Evolutionary conservation across 2,113 vertebrate species (phyloP).

Genomic region (Oxyura jamaicensis): DNA sequence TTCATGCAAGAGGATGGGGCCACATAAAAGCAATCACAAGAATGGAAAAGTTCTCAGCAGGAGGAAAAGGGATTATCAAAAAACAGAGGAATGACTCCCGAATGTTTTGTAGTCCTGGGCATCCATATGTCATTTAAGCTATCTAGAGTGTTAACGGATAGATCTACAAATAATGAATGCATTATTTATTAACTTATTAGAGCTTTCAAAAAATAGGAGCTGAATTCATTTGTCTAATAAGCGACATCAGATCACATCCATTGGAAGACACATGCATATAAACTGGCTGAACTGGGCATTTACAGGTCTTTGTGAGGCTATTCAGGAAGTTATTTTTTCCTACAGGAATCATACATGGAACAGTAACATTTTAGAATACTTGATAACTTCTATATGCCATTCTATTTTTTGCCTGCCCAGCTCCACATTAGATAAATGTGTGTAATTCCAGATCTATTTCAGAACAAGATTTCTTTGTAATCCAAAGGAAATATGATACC

Average conservation of each 20-base stretch:
- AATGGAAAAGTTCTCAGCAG: constrained; percentile 37
- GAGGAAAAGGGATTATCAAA: constrained; percentile 26
- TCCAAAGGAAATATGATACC: background rate
- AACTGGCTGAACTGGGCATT: background rate
- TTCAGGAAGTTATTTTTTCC: background rate
- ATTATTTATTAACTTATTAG: background rate
- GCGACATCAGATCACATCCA: background rate
- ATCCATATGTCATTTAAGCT: background rate
- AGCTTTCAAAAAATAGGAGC: background rate
- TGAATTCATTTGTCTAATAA: background rate
- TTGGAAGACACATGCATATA: background rate
- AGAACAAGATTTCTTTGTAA: background rate
- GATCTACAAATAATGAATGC: background rate
- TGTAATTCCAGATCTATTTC: background rate
- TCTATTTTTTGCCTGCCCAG: background rate
- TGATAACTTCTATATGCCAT: background rate
- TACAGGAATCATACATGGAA: background rate
- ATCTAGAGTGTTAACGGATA: background rate
- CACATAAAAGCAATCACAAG: constrained; percentile 43
- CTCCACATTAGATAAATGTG: background rate
- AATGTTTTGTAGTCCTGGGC: constrained; percentile 6
- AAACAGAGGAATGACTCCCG: background rate
- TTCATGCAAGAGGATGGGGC: background rate
- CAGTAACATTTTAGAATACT: background rate
- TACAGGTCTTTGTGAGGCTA: background rate